Evolutionary conservation across 2,113 vertebrate species (phyloP).

Genomic region (Sitta europaea): DNA sequence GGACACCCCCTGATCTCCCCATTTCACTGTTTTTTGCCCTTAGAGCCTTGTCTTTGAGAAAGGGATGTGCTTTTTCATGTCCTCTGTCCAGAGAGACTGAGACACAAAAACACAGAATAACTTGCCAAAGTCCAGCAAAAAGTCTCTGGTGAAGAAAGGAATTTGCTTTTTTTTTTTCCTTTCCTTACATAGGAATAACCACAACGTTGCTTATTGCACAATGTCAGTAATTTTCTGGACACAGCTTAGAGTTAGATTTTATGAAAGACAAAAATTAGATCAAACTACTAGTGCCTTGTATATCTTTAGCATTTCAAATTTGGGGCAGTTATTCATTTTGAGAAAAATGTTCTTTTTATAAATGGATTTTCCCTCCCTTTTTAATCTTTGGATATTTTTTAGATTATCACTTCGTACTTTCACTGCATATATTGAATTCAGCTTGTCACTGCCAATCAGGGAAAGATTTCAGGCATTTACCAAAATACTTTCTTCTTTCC

Average conservation of each 20-base stretch:
- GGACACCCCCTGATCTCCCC: neutral
- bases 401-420: slow-evolving; percentile 19
- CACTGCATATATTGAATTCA: neutral
- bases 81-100: neutral
- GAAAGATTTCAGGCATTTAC: neutral
- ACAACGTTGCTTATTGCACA: slow-evolving; percentile 29
- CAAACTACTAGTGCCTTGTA: neutral
- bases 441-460: neutral
- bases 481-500: neutral
- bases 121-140: slow-evolving; percentile 23
- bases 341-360: slow-evolving; percentile 43
- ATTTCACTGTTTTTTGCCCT: neutral
- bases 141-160: neutral
- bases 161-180: neutral
- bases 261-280: slow-evolving; percentile 38
- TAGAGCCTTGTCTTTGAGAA: neutral
- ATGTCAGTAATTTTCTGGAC: slow-evolving; percentile 5
- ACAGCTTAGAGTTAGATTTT: neutral
- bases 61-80: neutral
- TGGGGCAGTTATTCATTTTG: neutral
- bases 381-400: slow-evolving; percentile 9
- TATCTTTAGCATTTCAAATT: slow-evolving; percentile 30
- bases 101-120: neutral
- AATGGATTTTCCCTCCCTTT: slow-evolving; percentile 43
- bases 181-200: slow-evolving; percentile 32